Base-by-base conservation (phyloP, 2,888 invertebrate genomes). In the Zeuzera pyrina region DNA sequence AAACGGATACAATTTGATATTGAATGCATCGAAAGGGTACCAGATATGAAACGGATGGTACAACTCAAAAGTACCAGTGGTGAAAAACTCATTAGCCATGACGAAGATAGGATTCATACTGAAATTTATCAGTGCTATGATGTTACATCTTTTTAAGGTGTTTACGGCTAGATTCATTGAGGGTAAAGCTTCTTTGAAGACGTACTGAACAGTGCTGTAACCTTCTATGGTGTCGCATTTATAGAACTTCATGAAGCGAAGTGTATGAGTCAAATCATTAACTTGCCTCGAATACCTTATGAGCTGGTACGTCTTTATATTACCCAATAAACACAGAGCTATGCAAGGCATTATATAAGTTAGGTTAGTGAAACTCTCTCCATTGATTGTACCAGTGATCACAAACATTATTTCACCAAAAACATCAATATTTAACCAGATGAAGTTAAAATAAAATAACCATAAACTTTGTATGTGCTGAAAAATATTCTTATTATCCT, bases 351-450 rank as follows among this genome's bases (percentile, higher is more conserved):
- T 3, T 2, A 22, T 22, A 11, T 22, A 22, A n/a, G 22, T 22
- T n/a, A 22, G 22, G 7, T 22, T 11, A 6, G 11, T 11, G 11
- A 22, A 22, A 22, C 11, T 5, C 4, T 22, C 8, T 4, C 22
- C 22, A 2, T 7, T 2, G 10, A 22, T 22, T 4, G 8, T 11
- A 22, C 6, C 22, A 22, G 22, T 22, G n/a, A 22, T 22, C n/a
- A 5, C 22, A n/a, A 22, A 22, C 22, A 22, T 22, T 22, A 22
- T 22, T 22, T 22, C 22, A 10, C 22, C 22, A 11, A 22, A 22
- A 3, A 22, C n/a, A 22, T 22, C 22, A 3, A 22, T 22, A 11
- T 22, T 22, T 5, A 22, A 2, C 22, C 22, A 22, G 11, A 22
- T 5, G 11, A 22, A 22, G 2, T 22, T 22, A 3, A 3, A 22